phyloP scores from a whole-genome alignment of 1,140 invertebrate genomes.

The Macrobrachium nipponense region DNA sequence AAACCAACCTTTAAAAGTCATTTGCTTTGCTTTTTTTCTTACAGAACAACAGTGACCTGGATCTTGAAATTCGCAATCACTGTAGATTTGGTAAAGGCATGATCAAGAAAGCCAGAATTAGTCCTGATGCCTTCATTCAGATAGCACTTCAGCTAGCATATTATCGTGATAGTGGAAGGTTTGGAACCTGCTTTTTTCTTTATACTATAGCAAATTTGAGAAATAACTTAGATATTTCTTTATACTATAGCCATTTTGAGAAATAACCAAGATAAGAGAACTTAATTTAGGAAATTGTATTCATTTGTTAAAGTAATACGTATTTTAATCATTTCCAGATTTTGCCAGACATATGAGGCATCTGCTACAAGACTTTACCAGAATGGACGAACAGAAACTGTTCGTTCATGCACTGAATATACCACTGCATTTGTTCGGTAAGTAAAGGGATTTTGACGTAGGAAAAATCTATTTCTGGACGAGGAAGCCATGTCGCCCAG shows the following conservation, averaged over 20 bases:
- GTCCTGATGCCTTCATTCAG: slow-evolving; percentile 70
- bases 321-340: slow-evolving; percentile 47
- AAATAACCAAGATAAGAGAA: no score
- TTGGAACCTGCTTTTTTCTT: background rate
- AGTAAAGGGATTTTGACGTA: slow-evolving; percentile 6
- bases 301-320: no score
- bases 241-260: no score
- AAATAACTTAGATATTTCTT: no score
- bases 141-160: slow-evolving; percentile 69
- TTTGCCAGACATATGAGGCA: slow-evolving; percentile 73
- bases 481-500: no score
- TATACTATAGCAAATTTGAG: no score
- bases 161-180: slow-evolving; percentile 67
- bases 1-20: no score
- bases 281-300: no score
- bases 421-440: slow-evolving; percentile 69
- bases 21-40: slow-evolving; percentile 49
- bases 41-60: slow-evolving; percentile 71
- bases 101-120: slow-evolving; percentile 72
- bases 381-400: slow-evolving; percentile 72
- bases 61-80: slow-evolving; percentile 70
- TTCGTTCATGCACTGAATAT: slow-evolving; percentile 70
- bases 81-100: slow-evolving; percentile 71
- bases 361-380: slow-evolving; percentile 72
- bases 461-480: no score